Percentiles rank a stretch among this genome's conserved stretches.
phyloP scores from a whole-genome alignment of 1,140 invertebrate species.

The Odontomachus brunneus region DNA sequence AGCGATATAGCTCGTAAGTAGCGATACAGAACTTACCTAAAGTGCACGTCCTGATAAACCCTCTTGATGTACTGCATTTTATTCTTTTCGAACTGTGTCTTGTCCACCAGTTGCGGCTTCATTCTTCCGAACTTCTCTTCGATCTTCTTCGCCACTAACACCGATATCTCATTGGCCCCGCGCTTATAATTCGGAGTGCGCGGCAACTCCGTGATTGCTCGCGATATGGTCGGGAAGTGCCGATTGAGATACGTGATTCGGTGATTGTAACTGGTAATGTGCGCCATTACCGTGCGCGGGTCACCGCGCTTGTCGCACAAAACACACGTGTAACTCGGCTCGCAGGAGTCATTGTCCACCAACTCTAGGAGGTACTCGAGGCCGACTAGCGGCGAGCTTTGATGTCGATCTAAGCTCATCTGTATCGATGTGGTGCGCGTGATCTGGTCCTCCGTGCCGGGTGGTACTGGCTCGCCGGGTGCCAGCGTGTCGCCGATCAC shows the following conservation, averaged over 20 bases:
- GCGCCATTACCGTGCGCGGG: constrained; percentile 90
- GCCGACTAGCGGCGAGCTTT: constrained; percentile 86
- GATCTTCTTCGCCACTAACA: constrained; percentile 87
- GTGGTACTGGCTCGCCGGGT: constrained; percentile 89
- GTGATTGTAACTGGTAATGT: constrained; percentile 91
- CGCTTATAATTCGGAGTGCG: constrained; percentile 85
- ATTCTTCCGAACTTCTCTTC: constrained; percentile 88
- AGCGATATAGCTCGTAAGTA: no score
- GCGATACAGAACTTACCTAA: constrained; percentile 83
- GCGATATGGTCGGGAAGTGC: constrained; percentile 86
- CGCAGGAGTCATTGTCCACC: constrained; percentile 87
- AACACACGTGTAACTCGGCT: constrained; percentile 90
- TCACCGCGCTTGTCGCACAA: constrained; percentile 92
- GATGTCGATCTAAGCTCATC: constrained; percentile 85
- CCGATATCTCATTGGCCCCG: constrained; percentile 85
- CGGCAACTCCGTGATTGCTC: constrained; percentile 83
- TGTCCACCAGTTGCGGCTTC: constrained; percentile 86
- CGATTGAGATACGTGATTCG: constrained; percentile 87
- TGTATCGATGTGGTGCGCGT: constrained; percentile 86
- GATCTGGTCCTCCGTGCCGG: constrained; percentile 89
- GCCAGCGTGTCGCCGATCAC: constrained; percentile 80
- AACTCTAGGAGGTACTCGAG: constrained; percentile 91
- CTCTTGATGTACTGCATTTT: constrained; percentile 86
- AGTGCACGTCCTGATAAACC: constrained; percentile 86
- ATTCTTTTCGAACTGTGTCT: constrained; percentile 86